Conservation (phyloP, 2,797 vertebrate genomes). For the Chelmon rostratus region DNA sequence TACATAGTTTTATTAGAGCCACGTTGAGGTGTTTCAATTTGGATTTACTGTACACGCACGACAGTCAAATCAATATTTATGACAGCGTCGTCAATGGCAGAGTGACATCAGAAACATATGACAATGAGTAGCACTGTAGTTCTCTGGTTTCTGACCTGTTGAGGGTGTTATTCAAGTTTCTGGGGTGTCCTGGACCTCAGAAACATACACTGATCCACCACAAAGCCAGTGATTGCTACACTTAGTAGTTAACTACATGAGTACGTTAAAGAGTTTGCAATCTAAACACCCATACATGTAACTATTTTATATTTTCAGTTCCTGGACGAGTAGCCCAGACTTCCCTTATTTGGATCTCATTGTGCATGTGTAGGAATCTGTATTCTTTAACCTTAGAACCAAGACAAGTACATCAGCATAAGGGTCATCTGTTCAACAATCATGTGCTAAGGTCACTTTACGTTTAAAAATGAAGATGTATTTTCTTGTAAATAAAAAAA, state of each 20-base stretch:
- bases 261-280: conserved; percentile 12
- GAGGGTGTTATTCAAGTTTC: neutral
- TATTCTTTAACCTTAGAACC: conserved; percentile 52
- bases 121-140: neutral
- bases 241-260: conserved; percentile 19
- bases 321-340: conserved; percentile 26
- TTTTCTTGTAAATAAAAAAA: conserved; percentile 82
- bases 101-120: neutral
- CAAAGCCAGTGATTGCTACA: conserved; percentile 26
- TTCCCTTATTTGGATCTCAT: conserved; percentile 22
- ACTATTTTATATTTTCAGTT: conserved; percentile 41
- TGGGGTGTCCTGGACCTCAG: conserved; percentile 14
- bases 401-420: conserved; percentile 32
- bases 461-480: conserved; percentile 72
- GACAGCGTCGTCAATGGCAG: neutral
- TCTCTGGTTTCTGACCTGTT: neutral
- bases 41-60: conserved; percentile 2
- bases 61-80: conserved; percentile 21
- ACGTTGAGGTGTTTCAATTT: conserved; percentile 10
- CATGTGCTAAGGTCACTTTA: conserved; percentile 65
- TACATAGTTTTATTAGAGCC: conserved; percentile 34
- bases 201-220: conserved; percentile 26
- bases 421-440: conserved; percentile 51
- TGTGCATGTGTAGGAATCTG: conserved; percentile 56
- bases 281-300: conserved; percentile 8